These are phyloP conservation scores for Otis tarda DNA, from an alignment of 2,113 vertebrate species.

Conservation along the genomic window DNA sequence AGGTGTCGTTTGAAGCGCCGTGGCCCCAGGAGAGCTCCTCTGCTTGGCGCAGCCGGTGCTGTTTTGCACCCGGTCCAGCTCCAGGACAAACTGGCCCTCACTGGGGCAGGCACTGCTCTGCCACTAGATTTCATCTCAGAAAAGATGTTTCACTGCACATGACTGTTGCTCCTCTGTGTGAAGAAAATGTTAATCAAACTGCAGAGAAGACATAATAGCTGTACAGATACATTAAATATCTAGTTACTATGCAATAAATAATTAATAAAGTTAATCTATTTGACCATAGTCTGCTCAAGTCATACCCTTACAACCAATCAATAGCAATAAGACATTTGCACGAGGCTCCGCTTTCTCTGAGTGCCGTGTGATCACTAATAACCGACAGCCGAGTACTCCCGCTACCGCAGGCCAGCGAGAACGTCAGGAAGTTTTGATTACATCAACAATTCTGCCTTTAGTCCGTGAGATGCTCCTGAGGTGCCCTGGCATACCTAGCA, in stretches of 20 bases:
- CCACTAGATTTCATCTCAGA: neutral
- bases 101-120: neutral
- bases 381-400: neutral
- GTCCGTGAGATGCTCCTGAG: neutral
- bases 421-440: neutral
- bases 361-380: neutral
- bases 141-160: neutral
- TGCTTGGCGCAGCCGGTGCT: neutral
- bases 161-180: neutral
- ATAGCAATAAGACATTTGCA: conserved; percentile 1
- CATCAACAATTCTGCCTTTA: neutral
- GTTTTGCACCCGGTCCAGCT: neutral
- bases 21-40: neutral
- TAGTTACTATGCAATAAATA: neutral
- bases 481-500: neutral
- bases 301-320: neutral
- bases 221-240: conserved; percentile 7
- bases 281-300: neutral
- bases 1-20: accelerated
- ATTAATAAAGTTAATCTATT: conserved; percentile 34
- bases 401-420: neutral
- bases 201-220: neutral
- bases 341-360: neutral
- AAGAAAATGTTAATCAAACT: conserved; percentile 1
- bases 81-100: neutral